These are phyloP conservation scores for Leptopilina myrica DNA, from an alignment of 2,888 invertebrate species.

Conservation along the genomic window DNA sequence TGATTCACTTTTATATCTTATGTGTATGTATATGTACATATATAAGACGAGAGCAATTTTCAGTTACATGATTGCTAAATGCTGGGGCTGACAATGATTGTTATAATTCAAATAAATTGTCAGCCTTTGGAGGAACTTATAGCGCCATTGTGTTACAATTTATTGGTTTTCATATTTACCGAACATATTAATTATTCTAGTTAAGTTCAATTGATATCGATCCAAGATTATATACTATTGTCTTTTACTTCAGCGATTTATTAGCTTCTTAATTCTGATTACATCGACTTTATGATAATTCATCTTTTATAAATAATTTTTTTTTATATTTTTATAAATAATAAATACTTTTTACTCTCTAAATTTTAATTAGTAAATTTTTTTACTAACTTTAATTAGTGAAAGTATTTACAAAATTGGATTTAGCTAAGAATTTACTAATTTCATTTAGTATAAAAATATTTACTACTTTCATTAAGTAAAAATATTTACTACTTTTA, in stretches of 20 bases:
- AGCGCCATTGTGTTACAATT: conserved; percentile 6
- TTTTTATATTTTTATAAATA: too few species aligned
- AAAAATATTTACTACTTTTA: too few species aligned
- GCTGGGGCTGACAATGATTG: conserved; percentile 8
- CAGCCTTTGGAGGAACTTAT: conserved; percentile 15
- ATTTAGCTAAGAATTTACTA: too few species aligned
- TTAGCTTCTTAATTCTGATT: neutral
- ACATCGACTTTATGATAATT: neutral
- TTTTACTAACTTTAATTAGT: too few species aligned
- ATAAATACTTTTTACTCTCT: too few species aligned
- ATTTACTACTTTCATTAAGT: too few species aligned
- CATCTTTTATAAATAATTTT: too few species aligned
- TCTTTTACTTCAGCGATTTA: neutral
- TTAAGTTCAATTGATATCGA: neutral
- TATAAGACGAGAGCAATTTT: conserved; percentile 9
- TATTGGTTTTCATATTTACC: conserved; percentile 1
- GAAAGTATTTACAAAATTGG: too few species aligned
- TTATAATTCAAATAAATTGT: conserved; percentile 30
- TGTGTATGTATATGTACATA: neutral
- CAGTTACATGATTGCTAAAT: conserved; percentile 17
- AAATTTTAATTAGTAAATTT: too few species aligned
- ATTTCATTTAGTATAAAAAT: too few species aligned
- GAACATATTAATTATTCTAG: neutral
- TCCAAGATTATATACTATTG: neutral
- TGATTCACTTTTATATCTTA: conserved; percentile 6